These are phyloP conservation scores for Malurus elegans DNA, from an alignment of 2,113 vertebrate species.

Conservation along the genomic window DNA sequence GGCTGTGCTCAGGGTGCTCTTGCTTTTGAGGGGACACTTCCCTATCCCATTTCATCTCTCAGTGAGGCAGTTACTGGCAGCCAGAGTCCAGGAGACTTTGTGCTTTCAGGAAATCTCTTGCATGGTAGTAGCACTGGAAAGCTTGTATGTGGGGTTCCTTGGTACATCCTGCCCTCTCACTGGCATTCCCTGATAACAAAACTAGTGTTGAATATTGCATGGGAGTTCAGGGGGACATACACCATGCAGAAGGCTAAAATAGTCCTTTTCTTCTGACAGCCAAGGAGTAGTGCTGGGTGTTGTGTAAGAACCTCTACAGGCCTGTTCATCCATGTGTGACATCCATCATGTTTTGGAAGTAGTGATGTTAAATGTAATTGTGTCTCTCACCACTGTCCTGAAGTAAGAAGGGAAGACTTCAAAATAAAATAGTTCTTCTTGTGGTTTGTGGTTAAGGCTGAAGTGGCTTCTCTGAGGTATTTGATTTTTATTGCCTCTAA, in stretches of 20 bases:
- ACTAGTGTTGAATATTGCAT: fast-evolving
- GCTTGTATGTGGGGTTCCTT: neutral
- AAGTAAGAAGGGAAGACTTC: neutral
- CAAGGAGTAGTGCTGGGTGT: neutral
- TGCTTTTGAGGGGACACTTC: neutral
- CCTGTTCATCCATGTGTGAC: neutral
- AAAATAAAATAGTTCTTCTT: neutral
- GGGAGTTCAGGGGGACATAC: neutral
- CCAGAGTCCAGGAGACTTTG: neutral
- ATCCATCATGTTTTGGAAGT: neutral
- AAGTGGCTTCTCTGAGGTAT: neutral
- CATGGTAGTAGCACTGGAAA: neutral
- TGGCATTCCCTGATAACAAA: neutral
- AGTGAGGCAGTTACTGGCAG: neutral
- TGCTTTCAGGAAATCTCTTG: neutral
- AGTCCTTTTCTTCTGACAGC: neutral
- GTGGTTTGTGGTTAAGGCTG: conserved; percentile 42
- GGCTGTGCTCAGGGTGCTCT: neutral
- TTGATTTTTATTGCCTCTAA: conserved; percentile 21
- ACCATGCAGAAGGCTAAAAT: neutral
- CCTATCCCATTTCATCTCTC: neutral
- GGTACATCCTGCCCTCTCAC: neutral
- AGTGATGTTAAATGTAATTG: neutral
- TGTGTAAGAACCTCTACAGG: neutral
- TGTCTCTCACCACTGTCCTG: neutral